phyloP scores from a whole-genome alignment of 2,888 invertebrate species.

The Palloptera scutellata region DNA sequence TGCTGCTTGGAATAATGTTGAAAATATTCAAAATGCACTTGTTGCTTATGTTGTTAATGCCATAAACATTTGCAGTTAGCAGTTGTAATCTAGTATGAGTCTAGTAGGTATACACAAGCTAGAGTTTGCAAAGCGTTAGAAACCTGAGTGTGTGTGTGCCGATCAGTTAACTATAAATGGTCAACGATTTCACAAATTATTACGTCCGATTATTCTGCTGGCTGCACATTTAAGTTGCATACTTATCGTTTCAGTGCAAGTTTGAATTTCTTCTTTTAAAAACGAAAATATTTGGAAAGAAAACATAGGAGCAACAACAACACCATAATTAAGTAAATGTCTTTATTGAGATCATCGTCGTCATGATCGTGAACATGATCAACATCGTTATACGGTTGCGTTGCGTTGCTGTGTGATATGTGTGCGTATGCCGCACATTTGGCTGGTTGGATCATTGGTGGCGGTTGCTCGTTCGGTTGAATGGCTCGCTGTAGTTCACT shows the following conservation, averaged over 20 bases:
- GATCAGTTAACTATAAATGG: slow-evolving; percentile 27
- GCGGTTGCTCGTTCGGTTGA: not conserved
- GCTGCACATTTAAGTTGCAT: too few species aligned
- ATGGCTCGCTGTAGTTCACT: not conserved
- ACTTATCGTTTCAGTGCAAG: too few species aligned
- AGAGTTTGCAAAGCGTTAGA: too few species aligned
- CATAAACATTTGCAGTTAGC: not conserved
- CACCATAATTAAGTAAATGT: slow-evolving; percentile 20
- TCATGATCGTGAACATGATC: slow-evolving; percentile 9
- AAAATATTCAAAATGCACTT: too few species aligned
- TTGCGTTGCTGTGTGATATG: too few species aligned
- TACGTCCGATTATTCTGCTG: too few species aligned
- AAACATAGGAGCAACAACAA: too few species aligned
- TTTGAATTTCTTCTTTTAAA: too few species aligned
- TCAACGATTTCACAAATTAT: slow-evolving; percentile 35
- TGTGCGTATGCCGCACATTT: not conserved
- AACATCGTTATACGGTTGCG: not conserved
- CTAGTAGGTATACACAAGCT: not conserved
- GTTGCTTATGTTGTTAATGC: too few species aligned
- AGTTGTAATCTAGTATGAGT: not conserved
- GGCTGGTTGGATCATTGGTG: too few species aligned
- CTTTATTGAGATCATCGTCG: slow-evolving; percentile 31
- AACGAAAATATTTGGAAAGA: too few species aligned
- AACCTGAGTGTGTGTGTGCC: not conserved
- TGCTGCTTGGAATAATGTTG: too few species aligned